phyloP scores from a whole-genome alignment of 2,113 vertebrate species.

The Indicator indicator region DNA sequence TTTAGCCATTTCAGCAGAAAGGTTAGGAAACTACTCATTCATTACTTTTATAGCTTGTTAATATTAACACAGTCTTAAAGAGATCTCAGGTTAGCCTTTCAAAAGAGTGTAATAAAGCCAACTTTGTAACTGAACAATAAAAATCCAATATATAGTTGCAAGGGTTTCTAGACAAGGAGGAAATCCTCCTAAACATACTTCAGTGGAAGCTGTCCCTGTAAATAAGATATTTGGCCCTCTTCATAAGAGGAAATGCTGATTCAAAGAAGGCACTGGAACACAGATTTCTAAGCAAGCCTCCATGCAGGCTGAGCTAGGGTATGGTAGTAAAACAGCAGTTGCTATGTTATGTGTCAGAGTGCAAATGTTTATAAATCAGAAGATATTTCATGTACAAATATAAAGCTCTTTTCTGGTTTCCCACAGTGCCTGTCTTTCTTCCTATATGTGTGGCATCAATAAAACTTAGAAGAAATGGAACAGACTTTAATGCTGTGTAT shows the following conservation, averaged over 20 bases:
- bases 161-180: neutral
- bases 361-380: neutral
- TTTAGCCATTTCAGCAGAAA: neutral
- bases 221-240: neutral
- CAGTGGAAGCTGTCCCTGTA: neutral
- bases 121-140: neutral
- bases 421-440: neutral
- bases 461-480: neutral
- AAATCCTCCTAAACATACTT: neutral
- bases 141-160: neutral
- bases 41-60: neutral
- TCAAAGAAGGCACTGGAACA: neutral
- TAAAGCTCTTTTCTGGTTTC: neutral
- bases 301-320: neutral
- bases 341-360: neutral
- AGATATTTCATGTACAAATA: neutral
- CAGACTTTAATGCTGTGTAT: neutral
- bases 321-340: neutral
- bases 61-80: neutral
- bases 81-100: neutral
- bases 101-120: neutral
- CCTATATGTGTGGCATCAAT: neutral
- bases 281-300: neutral
- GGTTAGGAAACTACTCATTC: neutral
- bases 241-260: neutral